Evolutionary conservation across 1,140 invertebrate genomes (phyloP).

Genomic region (Piezodorus guildinii): DNA sequence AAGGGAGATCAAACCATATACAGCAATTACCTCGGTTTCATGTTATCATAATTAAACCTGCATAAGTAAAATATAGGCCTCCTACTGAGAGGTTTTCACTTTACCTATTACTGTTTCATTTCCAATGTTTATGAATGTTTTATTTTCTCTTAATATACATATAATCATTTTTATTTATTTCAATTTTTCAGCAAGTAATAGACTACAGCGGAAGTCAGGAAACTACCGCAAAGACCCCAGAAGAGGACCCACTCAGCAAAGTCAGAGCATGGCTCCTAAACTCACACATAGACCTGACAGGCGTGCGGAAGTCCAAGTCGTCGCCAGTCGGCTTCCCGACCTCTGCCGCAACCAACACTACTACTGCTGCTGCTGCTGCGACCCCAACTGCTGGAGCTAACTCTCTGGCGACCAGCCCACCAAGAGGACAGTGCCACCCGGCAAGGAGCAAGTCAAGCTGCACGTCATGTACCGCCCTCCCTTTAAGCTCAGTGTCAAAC

Average conservation of each 20-base stretch:
- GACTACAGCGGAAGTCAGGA: constrained; percentile 51
- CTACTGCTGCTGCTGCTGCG: background rate
- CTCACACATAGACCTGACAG: constrained; percentile 39
- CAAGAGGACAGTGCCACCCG: constrained; percentile 8
- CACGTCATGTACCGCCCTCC: constrained; percentile 77
- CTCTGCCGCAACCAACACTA: background rate
- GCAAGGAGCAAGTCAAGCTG: constrained; percentile 53
- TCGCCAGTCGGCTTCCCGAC: constrained; percentile 46
- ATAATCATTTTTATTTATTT: no score
- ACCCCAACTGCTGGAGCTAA: background rate
- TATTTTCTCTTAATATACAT: no score
- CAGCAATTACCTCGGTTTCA: no score
- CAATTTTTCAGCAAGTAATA: constrained; percentile 45
- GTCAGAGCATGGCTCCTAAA: constrained; percentile 73
- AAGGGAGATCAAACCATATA: no score
- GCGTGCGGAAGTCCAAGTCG: constrained; percentile 54
- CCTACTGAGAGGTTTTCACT: no score
- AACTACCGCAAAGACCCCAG: constrained; percentile 31
- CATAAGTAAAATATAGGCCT: no score
- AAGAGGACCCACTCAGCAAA: constrained; percentile 62
- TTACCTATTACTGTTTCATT: no score
- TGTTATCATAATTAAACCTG: no score
- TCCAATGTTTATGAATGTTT: no score
- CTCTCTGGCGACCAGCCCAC: background rate
- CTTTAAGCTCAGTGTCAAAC: constrained; percentile 68